Conservation (phyloP, 2,888 invertebrate species). For the Homarus gammarus region DNA sequence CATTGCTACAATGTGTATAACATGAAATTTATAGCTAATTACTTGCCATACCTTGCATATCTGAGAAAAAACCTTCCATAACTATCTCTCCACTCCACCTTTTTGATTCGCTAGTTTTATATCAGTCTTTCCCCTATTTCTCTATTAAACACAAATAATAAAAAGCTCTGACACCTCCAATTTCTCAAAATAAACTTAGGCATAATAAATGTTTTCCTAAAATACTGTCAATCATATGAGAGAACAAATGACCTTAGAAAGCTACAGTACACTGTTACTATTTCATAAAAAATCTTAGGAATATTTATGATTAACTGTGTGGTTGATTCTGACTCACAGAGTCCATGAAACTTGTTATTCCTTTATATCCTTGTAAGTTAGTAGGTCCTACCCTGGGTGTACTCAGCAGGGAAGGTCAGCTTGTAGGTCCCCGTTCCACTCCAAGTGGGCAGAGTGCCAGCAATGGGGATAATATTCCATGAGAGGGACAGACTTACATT, state of each 20-base stretch:
- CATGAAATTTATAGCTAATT: too few relatives aligned
- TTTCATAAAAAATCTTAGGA: too few relatives aligned
- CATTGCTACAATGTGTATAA: too few relatives aligned
- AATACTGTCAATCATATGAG: too few relatives aligned
- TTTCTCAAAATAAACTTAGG: not conserved
- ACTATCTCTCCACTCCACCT: too few relatives aligned
- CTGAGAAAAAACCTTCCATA: too few relatives aligned
- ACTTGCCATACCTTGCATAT: too few relatives aligned
- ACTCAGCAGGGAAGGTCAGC: slow-evolving; percentile 94
- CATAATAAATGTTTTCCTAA: too few relatives aligned
- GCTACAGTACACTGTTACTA: too few relatives aligned
- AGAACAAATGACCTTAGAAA: too few relatives aligned
- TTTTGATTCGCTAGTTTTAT: too few relatives aligned
- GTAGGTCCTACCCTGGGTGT: slow-evolving; percentile 82
- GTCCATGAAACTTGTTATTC: not conserved
- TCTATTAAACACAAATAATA: slow-evolving; percentile 4
- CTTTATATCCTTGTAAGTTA: not conserved
- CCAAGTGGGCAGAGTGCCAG: slow-evolving; percentile 94
- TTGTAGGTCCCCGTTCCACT: slow-evolving; percentile 90
- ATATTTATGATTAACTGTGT: not conserved
- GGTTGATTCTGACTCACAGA: not conserved
- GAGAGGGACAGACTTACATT: slow-evolving; percentile 96
- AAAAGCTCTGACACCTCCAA: not conserved
- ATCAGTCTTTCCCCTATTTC: too few relatives aligned
- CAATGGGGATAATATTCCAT: slow-evolving; percentile 99